Percentiles rank a stretch among this genome's conserved stretches.
Conservation (phyloP, 1,140 invertebrate genomes). For the Drosophila nigromelanica region DNA sequence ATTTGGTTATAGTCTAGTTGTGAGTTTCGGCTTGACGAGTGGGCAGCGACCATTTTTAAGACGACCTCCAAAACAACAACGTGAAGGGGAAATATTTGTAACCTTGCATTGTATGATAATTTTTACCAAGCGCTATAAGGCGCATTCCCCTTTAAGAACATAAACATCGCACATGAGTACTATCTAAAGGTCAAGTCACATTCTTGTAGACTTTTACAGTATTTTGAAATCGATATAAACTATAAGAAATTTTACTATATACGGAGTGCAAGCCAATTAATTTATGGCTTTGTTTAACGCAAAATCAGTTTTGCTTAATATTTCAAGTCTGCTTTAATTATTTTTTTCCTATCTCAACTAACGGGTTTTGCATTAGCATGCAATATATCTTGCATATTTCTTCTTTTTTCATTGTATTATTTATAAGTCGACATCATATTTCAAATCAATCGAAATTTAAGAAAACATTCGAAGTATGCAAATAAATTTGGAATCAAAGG, state of each 20-base stretch:
- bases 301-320: constrained; percentile 12
- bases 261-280: constrained; percentile 13
- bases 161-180: not conserved
- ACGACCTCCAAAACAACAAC: constrained; percentile 13
- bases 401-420: not conserved
- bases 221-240: not conserved
- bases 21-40: constrained; percentile 6
- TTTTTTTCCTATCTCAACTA: not conserved
- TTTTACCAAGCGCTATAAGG: not conserved
- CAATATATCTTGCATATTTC: constrained; percentile 1
- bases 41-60: constrained; percentile 4
- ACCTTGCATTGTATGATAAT: constrained; percentile 51
- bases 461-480: constrained; percentile 5
- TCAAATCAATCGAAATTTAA: constrained; percentile 15
- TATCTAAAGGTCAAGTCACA: constrained; percentile 11
- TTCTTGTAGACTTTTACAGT: constrained; percentile 17
- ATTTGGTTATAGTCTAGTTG: constrained; percentile 36
- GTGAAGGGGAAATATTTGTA: constrained; percentile 38
- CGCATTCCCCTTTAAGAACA: constrained; percentile 28
- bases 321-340: constrained; percentile 1
- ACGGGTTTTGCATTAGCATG: constrained; percentile 14
- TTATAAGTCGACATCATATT: constrained; percentile 13
- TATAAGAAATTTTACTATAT: constrained; percentile 14
- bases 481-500: constrained; percentile 1
- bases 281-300: constrained; percentile 2